Base-by-base conservation (phyloP, 1,140 invertebrate genomes). In the Periplaneta americana region DNA sequence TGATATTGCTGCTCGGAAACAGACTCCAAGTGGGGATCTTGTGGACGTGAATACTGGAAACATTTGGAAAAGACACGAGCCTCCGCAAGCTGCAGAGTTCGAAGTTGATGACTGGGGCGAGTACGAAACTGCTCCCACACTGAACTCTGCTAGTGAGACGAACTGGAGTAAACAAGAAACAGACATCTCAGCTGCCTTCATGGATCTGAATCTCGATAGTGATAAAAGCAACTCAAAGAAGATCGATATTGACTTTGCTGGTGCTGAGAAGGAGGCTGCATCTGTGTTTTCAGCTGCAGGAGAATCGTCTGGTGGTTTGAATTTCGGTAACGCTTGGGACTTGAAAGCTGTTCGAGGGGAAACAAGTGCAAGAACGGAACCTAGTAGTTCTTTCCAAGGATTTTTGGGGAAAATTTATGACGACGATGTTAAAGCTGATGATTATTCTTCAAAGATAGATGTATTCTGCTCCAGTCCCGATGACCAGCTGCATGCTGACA, bases 1-100 rank as follows among this genome's bases (percentile, higher is more conserved):
- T 13, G 75, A 78, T 18, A 80, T 83, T 79, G 82, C 83, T 34
- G 39, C 36, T 66, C 36, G 79, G 32, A 37, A 57, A 36, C 10
- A 34, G 18, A 31, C 82, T 48, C 39, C 81, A 48, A 57, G 48
- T 57, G 28, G 28, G 48, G 8, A n/a, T n/a, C 3, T 57, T 57
- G 11, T n/a, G 28, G 22, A 57, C 22, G 15, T 48, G 15, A 17
- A 18, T 57, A n/a, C 22, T 57, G 22, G 22, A 2, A 10, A n/a
- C 28, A 6, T 57, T n/a, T 57, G 48, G 48, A 57, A 57, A n/a
- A n/a, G n/a, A 5, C 34, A 15, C 9, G 80, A 34, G 0, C 11
- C 22, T 22, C 57, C 80, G 37, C 34, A 74, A 17, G 11, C 66
- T 34, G 35, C 31, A 8, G 37, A 74, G 74, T 81, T 81, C 31